phyloP scores from a whole-genome alignment of 1,140 invertebrate species.

The Drosophila equinoxialis region DNA sequence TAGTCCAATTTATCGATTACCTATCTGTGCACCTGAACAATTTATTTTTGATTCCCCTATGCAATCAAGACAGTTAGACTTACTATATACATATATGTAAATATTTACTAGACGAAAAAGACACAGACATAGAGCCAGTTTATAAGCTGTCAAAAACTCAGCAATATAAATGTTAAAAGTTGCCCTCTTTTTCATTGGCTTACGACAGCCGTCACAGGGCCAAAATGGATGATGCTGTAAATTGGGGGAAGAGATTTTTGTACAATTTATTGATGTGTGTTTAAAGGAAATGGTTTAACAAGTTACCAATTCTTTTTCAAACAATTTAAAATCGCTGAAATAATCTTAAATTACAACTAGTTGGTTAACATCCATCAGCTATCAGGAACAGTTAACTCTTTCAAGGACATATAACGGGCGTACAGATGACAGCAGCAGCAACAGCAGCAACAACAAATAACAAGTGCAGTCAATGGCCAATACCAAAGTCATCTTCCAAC shows the following conservation, averaged over 20 bases:
- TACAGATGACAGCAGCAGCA: slow-evolving; percentile 52
- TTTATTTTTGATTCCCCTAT: slow-evolving; percentile 33
- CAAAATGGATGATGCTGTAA: slow-evolving; percentile 42
- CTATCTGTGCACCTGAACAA: slow-evolving; percentile 10
- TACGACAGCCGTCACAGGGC: slow-evolving; percentile 20
- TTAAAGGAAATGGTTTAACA: slow-evolving; percentile 6
- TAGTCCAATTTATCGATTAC: not conserved
- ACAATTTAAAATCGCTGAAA: slow-evolving; percentile 4
- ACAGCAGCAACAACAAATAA: slow-evolving; percentile 39
- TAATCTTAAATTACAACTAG: not conserved
- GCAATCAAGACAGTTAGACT: slow-evolving; percentile 26
- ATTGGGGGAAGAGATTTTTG: slow-evolving; percentile 23
- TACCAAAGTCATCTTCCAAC: slow-evolving; percentile 43
- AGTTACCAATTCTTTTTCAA: not conserved
- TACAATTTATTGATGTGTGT: slow-evolving; percentile 27
- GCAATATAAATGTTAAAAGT: slow-evolving; percentile 56
- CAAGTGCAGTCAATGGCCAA: slow-evolving; percentile 56
- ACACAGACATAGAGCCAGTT: slow-evolving; percentile 32
- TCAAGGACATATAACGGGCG: slow-evolving; percentile 74
- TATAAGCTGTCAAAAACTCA: slow-evolving; percentile 42
- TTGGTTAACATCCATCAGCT: slow-evolving; percentile 18
- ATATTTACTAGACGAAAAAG: too few relatives aligned
- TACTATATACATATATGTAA: not conserved
- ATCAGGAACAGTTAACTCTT: slow-evolving; percentile 69
- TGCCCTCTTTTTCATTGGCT: slow-evolving; percentile 10